Percentiles rank a stretch among this genome's conserved stretches.
Conservation (phyloP, 1,140 invertebrate genomes). For the Bombus fervidus region DNA sequence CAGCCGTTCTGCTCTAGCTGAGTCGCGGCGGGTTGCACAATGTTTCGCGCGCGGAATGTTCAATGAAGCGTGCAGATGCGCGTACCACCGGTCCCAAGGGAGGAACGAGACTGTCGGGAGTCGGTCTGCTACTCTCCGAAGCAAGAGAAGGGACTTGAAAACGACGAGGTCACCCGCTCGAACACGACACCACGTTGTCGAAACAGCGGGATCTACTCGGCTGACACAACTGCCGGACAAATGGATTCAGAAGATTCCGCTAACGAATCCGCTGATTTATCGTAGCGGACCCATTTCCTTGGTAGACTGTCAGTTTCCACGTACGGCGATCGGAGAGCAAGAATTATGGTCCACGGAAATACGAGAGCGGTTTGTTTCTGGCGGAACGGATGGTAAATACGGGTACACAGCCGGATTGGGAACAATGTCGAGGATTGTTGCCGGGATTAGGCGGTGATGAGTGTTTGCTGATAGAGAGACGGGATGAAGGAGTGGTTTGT, state of each 20-base stretch:
- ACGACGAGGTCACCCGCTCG: slow-evolving; percentile 68
- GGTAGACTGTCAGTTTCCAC: slow-evolving; percentile 8
- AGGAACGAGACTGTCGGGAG: slow-evolving; percentile 38
- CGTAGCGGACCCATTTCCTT: slow-evolving; percentile 24
- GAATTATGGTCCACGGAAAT: slow-evolving; percentile 45
- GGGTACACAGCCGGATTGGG: background rate
- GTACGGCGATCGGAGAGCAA: background rate
- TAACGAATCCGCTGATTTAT: slow-evolving; percentile 77
- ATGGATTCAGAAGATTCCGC: slow-evolving; percentile 65
- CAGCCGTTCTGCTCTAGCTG: slow-evolving; percentile 46
- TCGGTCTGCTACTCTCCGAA: background rate
- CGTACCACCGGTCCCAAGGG: slow-evolving; percentile 29
- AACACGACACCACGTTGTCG: slow-evolving; percentile 73
- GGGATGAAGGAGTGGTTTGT: background rate
- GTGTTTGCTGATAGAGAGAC: slow-evolving; percentile 1
- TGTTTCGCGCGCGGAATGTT: slow-evolving; percentile 70
- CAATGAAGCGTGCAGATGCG: slow-evolving; percentile 72
- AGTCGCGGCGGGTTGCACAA: slow-evolving; percentile 50
- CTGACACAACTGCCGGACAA: slow-evolving; percentile 59
- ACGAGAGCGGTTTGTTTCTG: slow-evolving; percentile 44
- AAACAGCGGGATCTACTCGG: slow-evolving; percentile 67
- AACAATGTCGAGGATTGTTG: background rate
- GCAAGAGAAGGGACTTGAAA: background rate
- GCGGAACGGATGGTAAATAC: slow-evolving; percentile 15
- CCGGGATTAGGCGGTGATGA: slow-evolving; percentile 10